Evolutionary conservation across 2,113 vertebrate species (phyloP).

Genomic region (Apistogramma diplotaenia): DNA sequence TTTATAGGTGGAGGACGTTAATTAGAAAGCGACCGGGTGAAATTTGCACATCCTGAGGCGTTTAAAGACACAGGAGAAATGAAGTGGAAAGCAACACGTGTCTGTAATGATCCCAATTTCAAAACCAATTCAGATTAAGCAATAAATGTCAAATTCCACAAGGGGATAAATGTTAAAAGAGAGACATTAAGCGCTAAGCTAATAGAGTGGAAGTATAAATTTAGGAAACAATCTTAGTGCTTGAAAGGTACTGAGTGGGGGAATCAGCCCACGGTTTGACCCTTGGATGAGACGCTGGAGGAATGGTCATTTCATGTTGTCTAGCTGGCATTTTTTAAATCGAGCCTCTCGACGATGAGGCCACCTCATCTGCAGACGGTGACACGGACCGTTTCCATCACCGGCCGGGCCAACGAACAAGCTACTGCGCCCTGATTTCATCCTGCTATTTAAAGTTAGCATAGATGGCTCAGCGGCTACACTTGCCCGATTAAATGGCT

Average conservation of each 20-base stretch:
- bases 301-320: constrained; percentile 72
- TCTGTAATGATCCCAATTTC: constrained; percentile 36
- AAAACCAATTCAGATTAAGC: constrained; percentile 58
- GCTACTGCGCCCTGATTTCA: constrained; percentile 68
- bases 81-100: constrained; percentile 17
- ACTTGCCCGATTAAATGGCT: constrained; percentile 81
- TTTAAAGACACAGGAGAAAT: constrained; percentile 5
- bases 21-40: not conserved
- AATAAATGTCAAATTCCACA: constrained; percentile 58
- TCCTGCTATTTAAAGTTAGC: constrained; percentile 73
- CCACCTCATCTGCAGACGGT: constrained; percentile 58
- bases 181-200: constrained; percentile 52
- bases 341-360: constrained; percentile 42
- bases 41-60: not conserved
- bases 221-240: constrained; percentile 45
- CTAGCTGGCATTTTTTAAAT: constrained; percentile 66
- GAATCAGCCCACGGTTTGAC: constrained; percentile 37
- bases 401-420: constrained; percentile 32
- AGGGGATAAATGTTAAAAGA: constrained; percentile 67
- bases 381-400: constrained; percentile 67
- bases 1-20: not conserved
- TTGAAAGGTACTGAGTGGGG: constrained; percentile 51
- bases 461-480: constrained; percentile 69
- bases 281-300: constrained; percentile 49
- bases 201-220: constrained; percentile 55